phyloP scores from a whole-genome alignment of 2,888 invertebrate genomes.

The Lithophane semibrunnea region DNA sequence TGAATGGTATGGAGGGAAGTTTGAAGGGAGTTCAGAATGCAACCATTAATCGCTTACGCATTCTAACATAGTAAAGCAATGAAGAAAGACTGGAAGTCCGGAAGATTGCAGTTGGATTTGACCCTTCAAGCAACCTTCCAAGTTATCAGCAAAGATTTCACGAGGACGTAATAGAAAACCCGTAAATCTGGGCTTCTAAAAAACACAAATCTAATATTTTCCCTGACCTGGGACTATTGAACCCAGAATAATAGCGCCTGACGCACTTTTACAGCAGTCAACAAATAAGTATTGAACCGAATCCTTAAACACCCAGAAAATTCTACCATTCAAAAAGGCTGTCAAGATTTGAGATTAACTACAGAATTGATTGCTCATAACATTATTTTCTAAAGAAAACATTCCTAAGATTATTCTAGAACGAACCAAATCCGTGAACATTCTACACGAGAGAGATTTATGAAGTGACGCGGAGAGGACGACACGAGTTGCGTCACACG shows the following conservation, averaged over 20 bases:
- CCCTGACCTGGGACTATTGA: background rate
- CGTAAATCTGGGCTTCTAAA: background rate
- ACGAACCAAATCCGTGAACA: constrained; percentile 7
- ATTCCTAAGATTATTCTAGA: constrained; percentile 43
- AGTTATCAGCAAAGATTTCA: background rate
- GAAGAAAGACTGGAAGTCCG: background rate
- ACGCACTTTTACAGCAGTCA: background rate
- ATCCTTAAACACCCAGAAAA: background rate
- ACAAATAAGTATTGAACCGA: background rate
- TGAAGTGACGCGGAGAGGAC: constrained; percentile 44
- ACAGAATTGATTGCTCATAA: constrained; percentile 7
- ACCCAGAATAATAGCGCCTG: background rate
- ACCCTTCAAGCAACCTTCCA: background rate
- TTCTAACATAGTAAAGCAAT: background rate
- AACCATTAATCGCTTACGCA: background rate
- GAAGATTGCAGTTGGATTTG: background rate
- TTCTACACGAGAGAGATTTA: constrained; percentile 28
- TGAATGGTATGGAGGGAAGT: background rate
- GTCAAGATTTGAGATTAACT: constrained; percentile 22
- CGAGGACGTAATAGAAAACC: background rate
- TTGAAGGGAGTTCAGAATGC: background rate
- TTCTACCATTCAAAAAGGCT: constrained; percentile 9
- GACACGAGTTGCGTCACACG: constrained; percentile 37
- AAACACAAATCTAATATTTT: background rate
- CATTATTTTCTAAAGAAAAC: constrained; percentile 15